Base-by-base conservation (phyloP, 2,113 vertebrate genomes). In the Eublepharis macularius region DNA sequence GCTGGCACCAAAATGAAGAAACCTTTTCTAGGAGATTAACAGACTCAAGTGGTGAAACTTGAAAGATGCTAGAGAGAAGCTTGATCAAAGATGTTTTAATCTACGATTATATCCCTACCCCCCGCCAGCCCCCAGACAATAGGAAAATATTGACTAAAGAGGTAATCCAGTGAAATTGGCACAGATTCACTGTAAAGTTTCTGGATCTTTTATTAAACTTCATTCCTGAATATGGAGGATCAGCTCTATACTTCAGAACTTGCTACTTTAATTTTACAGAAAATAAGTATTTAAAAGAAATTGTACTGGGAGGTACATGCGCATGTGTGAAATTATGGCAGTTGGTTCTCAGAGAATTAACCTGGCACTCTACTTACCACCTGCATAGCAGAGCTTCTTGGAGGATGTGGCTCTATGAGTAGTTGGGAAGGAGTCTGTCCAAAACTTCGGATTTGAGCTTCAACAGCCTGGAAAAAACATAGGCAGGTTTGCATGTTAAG, bases 401-500 rank as follows among this genome's bases (percentile, higher is more conserved):
- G 98, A 88, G 98, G 97, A 95, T 99, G 99, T 51, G 99, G 99
- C 87, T 99, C 99, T 84, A 99, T 98, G 83, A 99, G 97, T 81
- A 99, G 95, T 93, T 99, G 98, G 88, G 97, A 98, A 87, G 99
- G 98, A 32, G 98, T 99, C 96, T 99, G 99, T 94, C 99, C 99
- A 95, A 99, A 99, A 94, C 99, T 98, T 92, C 98, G 96, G 90
- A 99, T 99, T 94, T 99, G 99, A 96, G 98, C 97, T 96, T 99
- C 98, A 36, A 98, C 97, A 86, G 98, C 99, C 99, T 99, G 95
- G 75, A 96, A 96, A 94, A 94, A 84, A 83, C 83, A 96, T 26
- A 69, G 94, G 93, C 91, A 95, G 87, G 95, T 88, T 89, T 94
- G 96, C 95, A 94, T 96, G 96, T 97, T 97, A 97, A 96, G 93